These are phyloP conservation scores for Meandrusa payeni DNA, from an alignment of 2,888 invertebrate species.

Conservation along the genomic window DNA sequence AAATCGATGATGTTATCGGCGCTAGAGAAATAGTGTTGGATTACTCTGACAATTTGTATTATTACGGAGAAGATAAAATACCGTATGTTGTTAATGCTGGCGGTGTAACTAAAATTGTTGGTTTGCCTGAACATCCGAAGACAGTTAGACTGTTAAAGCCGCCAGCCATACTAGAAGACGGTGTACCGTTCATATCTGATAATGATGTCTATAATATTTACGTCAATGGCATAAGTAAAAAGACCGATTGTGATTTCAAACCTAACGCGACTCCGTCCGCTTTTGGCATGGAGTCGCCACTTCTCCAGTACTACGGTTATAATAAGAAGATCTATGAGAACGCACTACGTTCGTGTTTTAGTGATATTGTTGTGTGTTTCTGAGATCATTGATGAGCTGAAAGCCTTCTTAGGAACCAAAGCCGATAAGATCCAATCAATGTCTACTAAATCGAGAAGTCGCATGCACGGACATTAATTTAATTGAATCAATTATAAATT, in stretches of 20 bases:
- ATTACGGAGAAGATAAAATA: constrained; percentile 19
- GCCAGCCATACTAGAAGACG: constrained; percentile 39
- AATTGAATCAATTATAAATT: too few species aligned
- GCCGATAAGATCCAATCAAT: constrained; percentile 39
- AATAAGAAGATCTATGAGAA: constrained; percentile 57
- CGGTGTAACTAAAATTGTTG: constrained; percentile 40
- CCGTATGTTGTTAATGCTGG: constrained; percentile 23
- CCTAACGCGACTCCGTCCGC: constrained; percentile 41
- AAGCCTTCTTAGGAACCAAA: constrained; percentile 36
- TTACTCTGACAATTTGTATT: constrained; percentile 26
- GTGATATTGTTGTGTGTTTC: constrained; percentile 8
- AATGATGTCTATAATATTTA: constrained; percentile 39
- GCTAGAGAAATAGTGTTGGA: constrained; percentile 27
- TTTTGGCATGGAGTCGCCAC: constrained; percentile 42
- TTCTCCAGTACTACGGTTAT: constrained; percentile 49
- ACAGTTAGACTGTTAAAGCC: constrained; percentile 43
- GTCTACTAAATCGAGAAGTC: constrained; percentile 29
- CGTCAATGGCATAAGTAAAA: constrained; percentile 42
- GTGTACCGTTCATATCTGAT: constrained; percentile 41
- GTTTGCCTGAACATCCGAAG: constrained; percentile 39
- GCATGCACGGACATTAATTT: constrained; percentile 22
- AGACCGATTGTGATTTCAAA: constrained; percentile 33
- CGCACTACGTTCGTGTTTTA: too few species aligned
- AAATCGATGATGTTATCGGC: constrained; percentile 13
- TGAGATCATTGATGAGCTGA: constrained; percentile 35